Conservation (phyloP, 2,888 invertebrate genomes). For the Lepeophtheirus nordmannii region DNA sequence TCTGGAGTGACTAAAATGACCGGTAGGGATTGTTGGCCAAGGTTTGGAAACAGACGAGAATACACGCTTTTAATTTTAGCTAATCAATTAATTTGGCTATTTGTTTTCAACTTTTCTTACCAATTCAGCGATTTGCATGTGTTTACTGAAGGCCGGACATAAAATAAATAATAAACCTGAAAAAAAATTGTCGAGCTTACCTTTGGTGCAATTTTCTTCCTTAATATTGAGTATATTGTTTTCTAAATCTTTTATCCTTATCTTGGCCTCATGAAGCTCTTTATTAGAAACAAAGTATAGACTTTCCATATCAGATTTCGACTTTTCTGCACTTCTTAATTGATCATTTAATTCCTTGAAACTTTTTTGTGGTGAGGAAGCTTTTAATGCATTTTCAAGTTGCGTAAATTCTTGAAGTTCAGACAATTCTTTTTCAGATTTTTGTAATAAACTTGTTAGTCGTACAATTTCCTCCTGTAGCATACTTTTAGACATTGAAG, state of each 20-base stretch:
- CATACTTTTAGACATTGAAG: neutral
- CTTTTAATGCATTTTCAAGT: conserved; percentile 42
- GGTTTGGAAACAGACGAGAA: too few relatives aligned
- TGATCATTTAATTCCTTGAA: neutral
- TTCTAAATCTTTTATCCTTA: neutral
- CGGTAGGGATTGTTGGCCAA: too few relatives aligned
- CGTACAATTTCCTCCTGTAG: neutral
- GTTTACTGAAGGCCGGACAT: neutral
- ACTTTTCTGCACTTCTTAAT: neutral
- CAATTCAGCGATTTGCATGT: too few relatives aligned
- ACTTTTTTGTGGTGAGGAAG: neutral
- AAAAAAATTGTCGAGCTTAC: too few relatives aligned
- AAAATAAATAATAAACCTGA: neutral
- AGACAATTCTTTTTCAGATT: conserved; percentile 41
- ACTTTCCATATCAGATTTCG: conserved; percentile 16
- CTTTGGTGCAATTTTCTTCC: neutral
- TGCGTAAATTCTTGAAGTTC: conserved; percentile 45
- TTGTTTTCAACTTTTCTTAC: too few relatives aligned
- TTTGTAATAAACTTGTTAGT: conserved; percentile 36
- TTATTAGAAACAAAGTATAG: conserved; percentile 18
- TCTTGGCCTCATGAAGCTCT: conserved; percentile 11
- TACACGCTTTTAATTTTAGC: too few relatives aligned
- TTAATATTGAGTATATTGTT: conserved; percentile 4
- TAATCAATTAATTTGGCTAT: too few relatives aligned
- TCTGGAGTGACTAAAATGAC: too few relatives aligned